These are phyloP conservation scores for Oceanodroma tethys DNA, from an alignment of 2,113 vertebrate genomes.

Conservation along the genomic window DNA sequence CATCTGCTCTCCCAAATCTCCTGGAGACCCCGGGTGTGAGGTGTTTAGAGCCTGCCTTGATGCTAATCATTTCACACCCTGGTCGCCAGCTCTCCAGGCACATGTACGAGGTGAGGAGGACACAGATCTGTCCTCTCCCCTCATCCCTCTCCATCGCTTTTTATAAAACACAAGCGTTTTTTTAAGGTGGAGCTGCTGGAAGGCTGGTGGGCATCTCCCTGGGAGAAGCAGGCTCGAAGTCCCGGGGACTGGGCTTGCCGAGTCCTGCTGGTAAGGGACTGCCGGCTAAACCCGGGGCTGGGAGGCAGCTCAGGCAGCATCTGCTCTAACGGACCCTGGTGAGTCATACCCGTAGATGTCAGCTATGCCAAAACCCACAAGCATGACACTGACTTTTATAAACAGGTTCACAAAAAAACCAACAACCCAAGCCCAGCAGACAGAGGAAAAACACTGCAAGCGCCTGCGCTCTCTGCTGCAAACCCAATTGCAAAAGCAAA, in stretches of 20 bases:
- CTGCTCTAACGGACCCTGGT: neutral
- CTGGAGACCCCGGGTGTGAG: neutral
- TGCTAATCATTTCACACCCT: neutral
- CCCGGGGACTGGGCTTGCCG: rapidly evolving
- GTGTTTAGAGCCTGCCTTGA: neutral
- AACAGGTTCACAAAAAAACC: neutral
- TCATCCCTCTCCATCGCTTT: neutral
- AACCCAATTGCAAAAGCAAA: neutral
- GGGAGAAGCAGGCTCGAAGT: neutral
- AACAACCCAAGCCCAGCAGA: neutral
- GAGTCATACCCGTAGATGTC: neutral
- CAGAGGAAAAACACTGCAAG: neutral
- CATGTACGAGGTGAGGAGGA: rapidly evolving
- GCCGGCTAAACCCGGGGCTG: rapidly evolving
- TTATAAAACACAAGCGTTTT: neutral
- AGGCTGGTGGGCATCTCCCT: neutral
- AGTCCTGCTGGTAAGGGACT: rapidly evolving
- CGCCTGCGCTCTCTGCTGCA: rapidly evolving
- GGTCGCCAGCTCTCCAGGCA: neutral
- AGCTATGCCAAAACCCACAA: neutral
- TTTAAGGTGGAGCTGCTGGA: neutral
- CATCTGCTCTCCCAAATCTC: neutral
- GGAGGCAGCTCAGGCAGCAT: neutral
- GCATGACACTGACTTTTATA: neutral
- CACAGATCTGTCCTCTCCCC: neutral